A percentile compares a stretch with the other conserved stretches of the same genome.
These are phyloP conservation scores for Euschistus heros DNA, from an alignment of 1,140 invertebrate genomes.

Conservation along the genomic window DNA sequence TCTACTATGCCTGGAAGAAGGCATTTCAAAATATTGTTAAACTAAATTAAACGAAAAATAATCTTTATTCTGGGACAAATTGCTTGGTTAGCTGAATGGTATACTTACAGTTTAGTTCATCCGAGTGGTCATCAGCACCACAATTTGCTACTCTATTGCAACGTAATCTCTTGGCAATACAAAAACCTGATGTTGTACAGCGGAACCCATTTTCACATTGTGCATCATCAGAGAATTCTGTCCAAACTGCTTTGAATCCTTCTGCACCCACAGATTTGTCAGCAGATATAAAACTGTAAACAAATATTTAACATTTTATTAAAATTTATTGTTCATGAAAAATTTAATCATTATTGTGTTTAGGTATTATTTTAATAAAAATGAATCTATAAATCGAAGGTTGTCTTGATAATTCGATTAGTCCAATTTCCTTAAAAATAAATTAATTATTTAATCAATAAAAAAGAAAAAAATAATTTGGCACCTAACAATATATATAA, in stretches of 20 bases:
- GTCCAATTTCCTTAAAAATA: too few relatives aligned
- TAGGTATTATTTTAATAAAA: too few relatives aligned
- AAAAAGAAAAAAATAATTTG: too few relatives aligned
- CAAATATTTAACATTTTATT: neutral
- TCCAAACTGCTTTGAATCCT: constrained; percentile 83
- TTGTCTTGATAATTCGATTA: too few relatives aligned
- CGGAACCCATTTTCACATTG: constrained; percentile 47
- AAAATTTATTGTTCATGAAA: neutral
- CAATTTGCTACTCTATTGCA: constrained; percentile 74
- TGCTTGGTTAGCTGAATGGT: neutral
- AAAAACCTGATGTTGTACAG: constrained; percentile 58
- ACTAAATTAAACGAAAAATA: neutral
- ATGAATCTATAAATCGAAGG: too few relatives aligned
- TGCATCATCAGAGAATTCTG: constrained; percentile 56
- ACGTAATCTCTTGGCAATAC: constrained; percentile 62
- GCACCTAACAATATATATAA: too few relatives aligned
- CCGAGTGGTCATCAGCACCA: constrained; percentile 62
- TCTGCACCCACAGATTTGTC: constrained; percentile 70
- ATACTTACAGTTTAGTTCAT: constrained; percentile 67
- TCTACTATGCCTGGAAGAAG: constrained; percentile 36
- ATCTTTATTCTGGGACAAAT: too few relatives aligned
- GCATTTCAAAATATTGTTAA: neutral
- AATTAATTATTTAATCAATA: too few relatives aligned
- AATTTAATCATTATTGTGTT: too few relatives aligned
- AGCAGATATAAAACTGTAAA: constrained; percentile 64